A percentile compares a stretch with the other conserved stretches of the same genome.
Conservation (phyloP, 2,888 invertebrate species). For the Dryobotodes eremita region DNA sequence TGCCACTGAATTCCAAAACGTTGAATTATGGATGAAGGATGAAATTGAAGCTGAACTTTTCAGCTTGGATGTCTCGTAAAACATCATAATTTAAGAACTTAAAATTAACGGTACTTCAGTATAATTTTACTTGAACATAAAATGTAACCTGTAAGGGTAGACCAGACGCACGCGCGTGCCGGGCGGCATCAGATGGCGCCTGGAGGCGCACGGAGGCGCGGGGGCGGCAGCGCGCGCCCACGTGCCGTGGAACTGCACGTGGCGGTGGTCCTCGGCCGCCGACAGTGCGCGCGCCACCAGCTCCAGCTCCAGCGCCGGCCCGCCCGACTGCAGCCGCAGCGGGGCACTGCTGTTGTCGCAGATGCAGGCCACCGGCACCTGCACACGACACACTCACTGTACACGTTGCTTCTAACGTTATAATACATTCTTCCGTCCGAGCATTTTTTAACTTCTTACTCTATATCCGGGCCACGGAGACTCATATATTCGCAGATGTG, state of each 20-base stretch:
- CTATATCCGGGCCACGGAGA: constrained; percentile 93
- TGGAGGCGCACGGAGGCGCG: constrained; percentile 71
- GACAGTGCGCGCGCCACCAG: constrained; percentile 94
- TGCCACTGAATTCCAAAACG: constrained; percentile 35
- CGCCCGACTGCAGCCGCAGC: constrained; percentile 75
- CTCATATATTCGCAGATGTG: constrained; percentile 92
- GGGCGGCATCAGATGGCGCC: constrained; percentile 77
- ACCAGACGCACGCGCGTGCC: constrained; percentile 80
- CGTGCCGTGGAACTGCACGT: constrained; percentile 94
- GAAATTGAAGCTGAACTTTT: neutral
- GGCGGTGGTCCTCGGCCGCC: constrained; percentile 95
- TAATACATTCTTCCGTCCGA: constrained; percentile 3
- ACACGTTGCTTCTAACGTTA: neutral
- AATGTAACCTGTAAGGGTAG: constrained; percentile 80
- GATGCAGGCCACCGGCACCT: constrained; percentile 94
- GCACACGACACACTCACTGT: neutral
- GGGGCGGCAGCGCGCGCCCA: constrained; percentile 77
- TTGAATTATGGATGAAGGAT: neutral
- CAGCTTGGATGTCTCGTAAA: neutral
- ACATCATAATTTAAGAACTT: neutral
- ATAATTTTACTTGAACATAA: constrained; percentile 5
- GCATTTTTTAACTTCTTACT: constrained; percentile 70
- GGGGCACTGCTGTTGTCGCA: constrained; percentile 93
- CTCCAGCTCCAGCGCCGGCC: constrained; percentile 93
- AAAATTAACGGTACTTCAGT: too few relatives aligned